phyloP scores from a whole-genome alignment of 2,113 vertebrate genomes.

The Dasyornis broadbenti region DNA sequence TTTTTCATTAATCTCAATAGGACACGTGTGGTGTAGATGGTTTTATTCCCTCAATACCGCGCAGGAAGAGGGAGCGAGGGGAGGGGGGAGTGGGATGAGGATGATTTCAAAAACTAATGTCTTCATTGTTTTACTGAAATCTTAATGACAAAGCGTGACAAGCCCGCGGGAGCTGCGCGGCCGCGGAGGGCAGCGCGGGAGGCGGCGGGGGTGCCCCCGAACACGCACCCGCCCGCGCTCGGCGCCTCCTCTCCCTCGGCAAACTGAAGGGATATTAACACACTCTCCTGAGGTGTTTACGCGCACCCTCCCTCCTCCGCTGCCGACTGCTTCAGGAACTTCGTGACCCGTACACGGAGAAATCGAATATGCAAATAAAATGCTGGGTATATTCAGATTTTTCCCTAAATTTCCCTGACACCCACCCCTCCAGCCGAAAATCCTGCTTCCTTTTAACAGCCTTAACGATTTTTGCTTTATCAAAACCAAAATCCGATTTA shows the following conservation, averaged over 20 bases:
- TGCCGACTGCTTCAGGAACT: background rate
- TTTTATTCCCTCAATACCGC: conserved; percentile 86
- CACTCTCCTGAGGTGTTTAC: background rate
- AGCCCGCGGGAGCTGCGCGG: background rate
- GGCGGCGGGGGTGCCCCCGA: background rate
- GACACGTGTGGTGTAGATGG: conserved; percentile 81
- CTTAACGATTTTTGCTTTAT: background rate
- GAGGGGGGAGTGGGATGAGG: background rate
- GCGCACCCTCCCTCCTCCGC: background rate
- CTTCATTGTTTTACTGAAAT: conserved; percentile 89
- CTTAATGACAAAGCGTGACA: conserved; percentile 81
- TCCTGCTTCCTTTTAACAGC: background rate
- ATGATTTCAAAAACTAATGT: conserved; percentile 73
- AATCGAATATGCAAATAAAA: background rate
- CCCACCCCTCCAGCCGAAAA: background rate
- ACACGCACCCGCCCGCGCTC: background rate
- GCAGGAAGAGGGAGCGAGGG: conserved; percentile 64
- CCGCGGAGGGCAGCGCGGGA: background rate
- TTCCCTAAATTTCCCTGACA: background rate
- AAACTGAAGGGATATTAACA: fast-evolving
- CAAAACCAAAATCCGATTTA: background rate
- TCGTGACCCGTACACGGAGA: background rate
- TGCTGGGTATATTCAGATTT: background rate
- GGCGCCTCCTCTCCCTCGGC: background rate
- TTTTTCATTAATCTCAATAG: conserved; percentile 94